Evolutionary conservation across 1,140 invertebrate species (phyloP).

Genomic region (Aphelenchoides avenae): DNA sequence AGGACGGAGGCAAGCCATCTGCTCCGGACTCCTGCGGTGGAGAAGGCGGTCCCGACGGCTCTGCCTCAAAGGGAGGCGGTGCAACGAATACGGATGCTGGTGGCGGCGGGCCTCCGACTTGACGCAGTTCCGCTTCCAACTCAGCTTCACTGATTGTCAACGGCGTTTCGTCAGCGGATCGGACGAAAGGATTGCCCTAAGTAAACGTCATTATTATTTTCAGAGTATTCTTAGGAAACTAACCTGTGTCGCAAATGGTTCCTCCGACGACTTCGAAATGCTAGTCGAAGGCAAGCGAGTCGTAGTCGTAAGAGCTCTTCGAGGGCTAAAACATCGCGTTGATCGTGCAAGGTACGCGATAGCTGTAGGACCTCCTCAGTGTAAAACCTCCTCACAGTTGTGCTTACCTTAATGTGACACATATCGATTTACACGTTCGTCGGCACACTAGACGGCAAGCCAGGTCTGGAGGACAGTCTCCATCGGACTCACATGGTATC

Average conservation of each 20-base stretch:
- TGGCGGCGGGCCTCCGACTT: not conserved
- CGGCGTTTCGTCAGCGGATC: constrained; percentile 11
- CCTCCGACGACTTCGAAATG: no score
- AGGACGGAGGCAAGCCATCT: constrained; percentile 1
- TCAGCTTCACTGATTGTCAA: constrained; percentile 32
- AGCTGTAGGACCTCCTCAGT: constrained; percentile 1
- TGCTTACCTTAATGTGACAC: not conserved
- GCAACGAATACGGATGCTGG: constrained; percentile 1
- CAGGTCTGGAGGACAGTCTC: constrained; percentile 6
- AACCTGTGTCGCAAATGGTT: constrained; percentile 1
- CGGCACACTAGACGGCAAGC: constrained; percentile 16
- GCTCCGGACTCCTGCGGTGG: not conserved
- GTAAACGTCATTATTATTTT: no score
- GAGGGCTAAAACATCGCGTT: not conserved
- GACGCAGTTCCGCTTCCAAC: constrained; percentile 28
- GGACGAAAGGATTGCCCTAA: constrained; percentile 6
- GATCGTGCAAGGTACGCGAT: not conserved
- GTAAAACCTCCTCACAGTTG: not conserved
- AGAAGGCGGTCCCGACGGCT: not conserved
- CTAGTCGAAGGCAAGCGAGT: not conserved
- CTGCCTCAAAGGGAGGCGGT: constrained; percentile 20
- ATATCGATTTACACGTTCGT: constrained; percentile 19
- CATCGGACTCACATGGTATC: constrained; percentile 4
- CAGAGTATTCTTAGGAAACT: no score
- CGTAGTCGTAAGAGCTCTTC: constrained; percentile 4